Base-by-base conservation (phyloP, 2,113 vertebrate species). In the Dicrurus megarhynchus region DNA sequence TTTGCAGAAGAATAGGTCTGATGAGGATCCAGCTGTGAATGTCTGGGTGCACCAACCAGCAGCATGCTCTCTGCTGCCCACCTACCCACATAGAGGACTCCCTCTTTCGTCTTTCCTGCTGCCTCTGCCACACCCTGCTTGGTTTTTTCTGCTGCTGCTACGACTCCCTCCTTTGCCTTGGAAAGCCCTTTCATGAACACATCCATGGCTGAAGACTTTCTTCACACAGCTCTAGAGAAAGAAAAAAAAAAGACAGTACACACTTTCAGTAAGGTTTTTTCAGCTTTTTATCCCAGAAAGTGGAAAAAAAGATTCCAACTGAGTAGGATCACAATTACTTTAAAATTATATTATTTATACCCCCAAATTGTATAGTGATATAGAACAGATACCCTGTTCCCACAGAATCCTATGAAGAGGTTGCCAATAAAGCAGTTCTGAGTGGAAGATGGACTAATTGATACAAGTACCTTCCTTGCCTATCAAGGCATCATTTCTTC, bases 81-180 rank as follows among this genome's bases (percentile, higher is more conserved):
- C 99, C 74, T 98, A 99, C 99, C 99, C 90, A 99, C 97, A 90
- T 98, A 98, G 77, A 98, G 97, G 76, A 99, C 98, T 14, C 99
- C 99, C 46, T 99, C 99, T 97, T 98, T 99, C 60, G 99, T 99
- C 98, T 98, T 99, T 88, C 97, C 99, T 16, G 99, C 99, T 1
- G 98, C 99, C 94, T 98, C 98, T 64, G 98, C 98, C 98, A 99
- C 98, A 96, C 99, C 99, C 97, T 99, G 98, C 95, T 98, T 99
- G 84, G 99, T 99, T 97, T 98, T 99, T 95, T 99, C 98, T 76
- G 99, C 99, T 75, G 98, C 99, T 87, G 97, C 97, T 97, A 98
- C 98, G 28, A 99, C 98, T 94, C 99, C 99, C 20, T 99, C 99
- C 97, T 98, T 99, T 74, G 99, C 99, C 98, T 98, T 99, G 46